These are phyloP conservation scores for Pygoscelis antarcticus DNA, from an alignment of 2,113 vertebrate genomes.

Conservation along the genomic window DNA sequence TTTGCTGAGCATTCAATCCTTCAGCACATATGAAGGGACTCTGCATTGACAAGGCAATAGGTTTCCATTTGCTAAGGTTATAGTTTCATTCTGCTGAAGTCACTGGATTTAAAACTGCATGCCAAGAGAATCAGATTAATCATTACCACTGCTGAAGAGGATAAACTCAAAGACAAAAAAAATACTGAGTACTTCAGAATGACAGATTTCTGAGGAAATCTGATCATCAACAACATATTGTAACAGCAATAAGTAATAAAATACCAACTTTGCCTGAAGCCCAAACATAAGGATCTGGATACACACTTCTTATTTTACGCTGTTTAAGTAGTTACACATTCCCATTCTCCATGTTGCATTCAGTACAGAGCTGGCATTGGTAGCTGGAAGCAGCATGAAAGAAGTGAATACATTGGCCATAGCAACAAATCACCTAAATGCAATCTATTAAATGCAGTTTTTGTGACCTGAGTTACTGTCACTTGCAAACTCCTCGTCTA, in stretches of 20 bases:
- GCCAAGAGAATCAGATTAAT: not conserved
- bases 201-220: not conserved
- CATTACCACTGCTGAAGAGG: not conserved
- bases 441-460: not conserved
- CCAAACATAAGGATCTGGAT: not conserved
- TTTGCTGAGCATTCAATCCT: not conserved
- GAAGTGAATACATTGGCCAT: not conserved
- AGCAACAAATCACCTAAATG: not conserved
- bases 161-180: not conserved
- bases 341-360: not conserved
- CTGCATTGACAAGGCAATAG: not conserved
- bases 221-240: not conserved
- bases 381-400: not conserved
- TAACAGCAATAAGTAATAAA: not conserved
- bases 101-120: conserved; percentile 8
- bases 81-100: not conserved
- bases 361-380: not conserved
- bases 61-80: not conserved
- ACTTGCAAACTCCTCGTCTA: not conserved
- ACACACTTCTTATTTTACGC: not conserved
- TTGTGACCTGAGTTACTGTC: not conserved
- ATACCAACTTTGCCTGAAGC: not conserved
- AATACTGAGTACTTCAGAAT: not conserved
- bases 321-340: not conserved
- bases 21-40: not conserved